Percentiles rank a stretch among this genome's conserved stretches.
Conservation (phyloP, 1,140 invertebrate genomes). For the Eriosoma lanigerum region DNA sequence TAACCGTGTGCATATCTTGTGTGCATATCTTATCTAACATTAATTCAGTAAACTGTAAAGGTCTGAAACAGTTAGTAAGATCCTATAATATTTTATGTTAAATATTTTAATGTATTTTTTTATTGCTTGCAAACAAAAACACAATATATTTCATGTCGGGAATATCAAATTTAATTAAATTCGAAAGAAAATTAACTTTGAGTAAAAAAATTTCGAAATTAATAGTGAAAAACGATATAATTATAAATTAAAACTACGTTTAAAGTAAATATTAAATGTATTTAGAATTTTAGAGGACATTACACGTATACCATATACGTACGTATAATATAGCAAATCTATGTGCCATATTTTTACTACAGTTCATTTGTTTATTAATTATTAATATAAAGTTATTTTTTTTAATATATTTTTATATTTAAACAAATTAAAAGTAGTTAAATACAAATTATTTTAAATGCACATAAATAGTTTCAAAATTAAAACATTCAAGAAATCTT, state of each 20-base stretch:
- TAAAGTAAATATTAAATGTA: neutral
- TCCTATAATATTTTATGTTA: conserved; percentile 3
- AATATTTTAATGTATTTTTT: conserved; percentile 4
- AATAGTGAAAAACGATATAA: neutral
- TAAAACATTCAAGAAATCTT: too few species aligned
- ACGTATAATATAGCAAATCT: too few species aligned
- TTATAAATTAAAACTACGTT: neutral
- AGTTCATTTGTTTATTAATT: too few species aligned
- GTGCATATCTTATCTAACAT: conserved; percentile 23
- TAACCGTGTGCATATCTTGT: conserved; percentile 7
- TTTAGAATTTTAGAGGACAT: too few species aligned
- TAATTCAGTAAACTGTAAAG: conserved; percentile 13
- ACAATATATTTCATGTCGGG: too few species aligned
- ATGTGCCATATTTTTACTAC: too few species aligned
- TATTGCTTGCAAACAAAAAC: neutral
- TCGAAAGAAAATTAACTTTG: neutral
- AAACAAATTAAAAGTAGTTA: too few species aligned
- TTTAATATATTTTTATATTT: too few species aligned
- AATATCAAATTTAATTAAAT: neutral
- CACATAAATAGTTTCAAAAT: too few species aligned
- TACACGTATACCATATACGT: too few species aligned
- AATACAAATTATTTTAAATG: too few species aligned
- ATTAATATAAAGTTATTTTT: too few species aligned
- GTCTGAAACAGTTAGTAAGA: neutral
- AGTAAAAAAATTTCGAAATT: neutral